Base-by-base conservation (phyloP, 2,888 invertebrate species). In the Leucania comma region DNA sequence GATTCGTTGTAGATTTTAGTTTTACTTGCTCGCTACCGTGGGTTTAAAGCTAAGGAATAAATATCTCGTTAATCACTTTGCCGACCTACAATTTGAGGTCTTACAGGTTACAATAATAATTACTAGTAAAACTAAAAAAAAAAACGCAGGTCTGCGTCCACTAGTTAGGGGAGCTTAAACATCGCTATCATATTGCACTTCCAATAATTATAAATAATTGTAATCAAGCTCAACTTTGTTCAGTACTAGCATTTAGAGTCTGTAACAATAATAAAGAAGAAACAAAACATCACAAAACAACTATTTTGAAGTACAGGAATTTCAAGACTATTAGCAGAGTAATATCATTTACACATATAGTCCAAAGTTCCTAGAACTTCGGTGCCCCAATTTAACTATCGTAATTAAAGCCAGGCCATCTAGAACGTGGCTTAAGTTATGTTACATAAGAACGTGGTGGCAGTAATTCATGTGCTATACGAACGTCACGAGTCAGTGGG, bases 401-500 rank as follows among this genome's bases (percentile, higher is more conserved):
- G 58, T 53, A 78, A 76, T 72, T 67, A 63, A 72, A 20, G 17
- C 20, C 20, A 65, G 51, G 6, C 56, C 29, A 12, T 54, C 53
- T 48, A 48, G 35, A 56, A 35, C 38, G 12, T 26, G 48, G 32
- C 51, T 12, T 12, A 20, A 54, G n/a, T 51, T 59, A 63, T 26
- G 42, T 67, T 32, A 26, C 46, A 29, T 48, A 53, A 54, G 62
- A 66, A 35, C 54, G 29, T 46, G 63, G 24, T 20, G n/a, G 26
- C 50, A 26, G 38, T 68, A 73, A 53, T 26, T 61, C 60, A 64
- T 22, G 26, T 26, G 42, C 17, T 60, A 14, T 53, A 60, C 51
- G 38, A 48, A 62, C 35, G 67, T 75, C 76, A 66, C 66, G 62
- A 59, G 46, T 53, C 35, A 65, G 56, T 77, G 70, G 42, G 51